Evolutionary conservation across 1,140 invertebrate genomes (phyloP), one percentile per base, ranked within the genome.

Genomic region (Vanessa atalanta): DNA sequence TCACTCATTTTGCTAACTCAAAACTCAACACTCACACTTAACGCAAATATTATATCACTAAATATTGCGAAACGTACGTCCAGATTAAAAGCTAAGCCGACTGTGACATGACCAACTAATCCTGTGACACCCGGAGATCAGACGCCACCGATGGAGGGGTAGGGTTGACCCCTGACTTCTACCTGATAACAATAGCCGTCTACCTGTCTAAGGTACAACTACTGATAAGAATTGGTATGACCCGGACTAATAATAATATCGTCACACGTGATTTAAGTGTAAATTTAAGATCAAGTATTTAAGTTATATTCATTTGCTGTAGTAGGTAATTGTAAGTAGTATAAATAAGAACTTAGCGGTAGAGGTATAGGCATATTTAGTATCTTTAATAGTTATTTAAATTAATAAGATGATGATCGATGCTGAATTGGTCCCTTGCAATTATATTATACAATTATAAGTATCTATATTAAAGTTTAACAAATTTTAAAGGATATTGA

Each of bases 131-230:
- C 15, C 7, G 16, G 16, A 15, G 50, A 57, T 57, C 50, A 69
- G 68, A 68, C 50, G 53, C 31, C n/a, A 64, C 70, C 66, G 60
- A 37, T 8, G 26, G 26, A 0, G 48, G 72, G 75, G 65, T 75
- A 68, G 71, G 60, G 50, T 50, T 78, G 74, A 80, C 76, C 79
- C 72, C 26, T 78, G 79, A 80, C 79, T 73, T 66, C 26, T 77
- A 80, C 75, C 76, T 71, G 72, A 70, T 81, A 76, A 85, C 82
- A 83, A 83, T 71, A 79, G 77, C 37, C 61, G 70, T 51, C 71
- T 79, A 75, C 50, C 60, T 75, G 55, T 23, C 55, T 57, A 57
- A 63, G 72, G 50, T 31, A 51, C 12, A 23, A n/a, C 23, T 67
- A 37, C 47, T 53, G 65, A 67, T 67, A 67, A 67, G 26, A 31